Evolutionary conservation across 53 echinoderm and acorn worm species (phyloP).

Genomic region (Mesocentrotus franciscanus): DNA sequence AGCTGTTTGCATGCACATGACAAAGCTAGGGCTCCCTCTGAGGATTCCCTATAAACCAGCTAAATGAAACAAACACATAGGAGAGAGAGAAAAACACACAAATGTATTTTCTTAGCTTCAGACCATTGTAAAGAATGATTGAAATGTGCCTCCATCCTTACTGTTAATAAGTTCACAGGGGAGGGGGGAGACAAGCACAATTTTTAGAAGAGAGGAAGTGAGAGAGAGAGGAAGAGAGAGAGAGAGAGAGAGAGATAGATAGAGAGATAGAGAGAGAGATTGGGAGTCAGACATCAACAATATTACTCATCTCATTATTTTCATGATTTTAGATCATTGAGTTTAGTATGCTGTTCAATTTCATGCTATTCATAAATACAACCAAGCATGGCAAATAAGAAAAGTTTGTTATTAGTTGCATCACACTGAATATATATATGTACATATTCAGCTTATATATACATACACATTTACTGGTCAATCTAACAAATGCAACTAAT

Average conservation of each 20-base stretch:
- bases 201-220: not conserved
- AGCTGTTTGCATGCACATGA: too few relatives aligned
- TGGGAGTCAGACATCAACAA: not conserved
- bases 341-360: not conserved
- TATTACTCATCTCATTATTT: not conserved
- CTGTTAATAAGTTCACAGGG: not conserved
- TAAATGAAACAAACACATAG: too few relatives aligned
- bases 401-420: conserved; percentile 20
- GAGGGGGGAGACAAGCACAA: not conserved
- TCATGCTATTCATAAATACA: not conserved
- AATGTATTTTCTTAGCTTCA: too few relatives aligned
- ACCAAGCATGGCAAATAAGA: not conserved
- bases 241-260: too few relatives aligned
- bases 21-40: too few relatives aligned
- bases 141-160: not conserved
- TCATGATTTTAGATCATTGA: conserved; percentile 7
- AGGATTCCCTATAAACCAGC: too few relatives aligned
- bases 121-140: not conserved
- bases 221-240: not conserved
- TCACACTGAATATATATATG: conserved; percentile 46
- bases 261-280: not conserved
- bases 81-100: too few relatives aligned
- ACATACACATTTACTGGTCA: conserved; percentile 42
- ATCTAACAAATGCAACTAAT: conserved; percentile 39
- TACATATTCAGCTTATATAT: conserved; percentile 50